Percentiles rank a stretch among this genome's conserved stretches.
These are phyloP conservation scores for Xestia c-nigrum DNA, from an alignment of 2,888 invertebrate genomes.

Conservation along the genomic window DNA sequence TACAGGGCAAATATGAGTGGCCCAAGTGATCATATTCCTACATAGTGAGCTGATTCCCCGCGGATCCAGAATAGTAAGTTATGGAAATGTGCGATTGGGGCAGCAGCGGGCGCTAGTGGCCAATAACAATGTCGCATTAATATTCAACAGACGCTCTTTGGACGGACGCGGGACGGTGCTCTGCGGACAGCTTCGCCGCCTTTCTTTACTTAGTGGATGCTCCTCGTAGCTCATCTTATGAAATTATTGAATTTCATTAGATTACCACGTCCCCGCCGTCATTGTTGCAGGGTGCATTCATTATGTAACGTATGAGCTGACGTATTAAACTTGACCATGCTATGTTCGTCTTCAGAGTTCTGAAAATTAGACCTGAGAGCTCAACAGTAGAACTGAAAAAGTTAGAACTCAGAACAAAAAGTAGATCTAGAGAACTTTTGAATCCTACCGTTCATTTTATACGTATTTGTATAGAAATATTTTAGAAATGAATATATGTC, in stretches of 20 bases:
- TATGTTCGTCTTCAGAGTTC: not conserved
- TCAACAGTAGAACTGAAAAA: not conserved
- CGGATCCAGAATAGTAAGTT: conserved; percentile 90
- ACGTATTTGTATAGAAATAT: not conserved
- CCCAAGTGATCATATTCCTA: conserved; percentile 86
- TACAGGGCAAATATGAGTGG: conserved; percentile 83
- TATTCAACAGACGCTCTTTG: conserved; percentile 89
- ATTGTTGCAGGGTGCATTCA: conserved; percentile 28
- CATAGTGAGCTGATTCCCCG: conserved; percentile 87
- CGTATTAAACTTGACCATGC: not conserved
- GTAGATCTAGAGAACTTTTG: no score
- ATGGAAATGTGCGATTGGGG: conserved; percentile 90
- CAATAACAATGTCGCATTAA: conserved; percentile 91
- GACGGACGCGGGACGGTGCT: conserved; percentile 78
- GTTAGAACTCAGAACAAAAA: no score
- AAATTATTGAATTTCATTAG: conserved; percentile 73
- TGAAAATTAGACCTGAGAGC: not conserved
- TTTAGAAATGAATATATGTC: no score
- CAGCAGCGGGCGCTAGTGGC: conserved; percentile 89
- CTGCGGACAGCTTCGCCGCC: conserved; percentile 82
- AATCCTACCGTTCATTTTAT: not conserved
- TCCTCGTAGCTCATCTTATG: conserved; percentile 75
- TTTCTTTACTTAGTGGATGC: conserved; percentile 81
- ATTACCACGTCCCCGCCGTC: conserved; percentile 43
- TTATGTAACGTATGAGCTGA: not conserved